Percentiles rank a stretch among this genome's conserved stretches.
phyloP scores from a whole-genome alignment of 2,888 invertebrate genomes.

The Hanleya hanleyi region DNA sequence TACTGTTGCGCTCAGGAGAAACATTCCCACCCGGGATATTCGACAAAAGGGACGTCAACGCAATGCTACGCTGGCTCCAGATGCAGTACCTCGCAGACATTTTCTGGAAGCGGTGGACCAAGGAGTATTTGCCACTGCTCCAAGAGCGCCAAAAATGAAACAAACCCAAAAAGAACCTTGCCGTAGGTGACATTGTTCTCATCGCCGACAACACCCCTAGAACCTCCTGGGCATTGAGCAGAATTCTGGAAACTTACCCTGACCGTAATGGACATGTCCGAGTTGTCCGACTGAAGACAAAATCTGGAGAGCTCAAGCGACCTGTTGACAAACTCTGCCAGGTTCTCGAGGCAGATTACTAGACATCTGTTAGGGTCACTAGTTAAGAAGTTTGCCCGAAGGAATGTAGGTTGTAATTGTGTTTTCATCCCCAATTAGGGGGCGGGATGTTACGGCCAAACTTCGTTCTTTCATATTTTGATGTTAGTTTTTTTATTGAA shows the following conservation, averaged over 20 bases:
- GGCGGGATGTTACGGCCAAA: no score
- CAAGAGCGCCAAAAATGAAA: conserved; percentile 36
- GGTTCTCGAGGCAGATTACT: no score
- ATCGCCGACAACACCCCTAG: conserved; percentile 35
- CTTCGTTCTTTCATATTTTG: no score
- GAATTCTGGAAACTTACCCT: neutral
- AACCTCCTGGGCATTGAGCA: conserved; percentile 32
- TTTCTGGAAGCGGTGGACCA: conserved; percentile 44
- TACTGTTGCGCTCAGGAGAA: conserved; percentile 10
- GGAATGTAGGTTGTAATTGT: no score
- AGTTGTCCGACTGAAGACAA: no score
- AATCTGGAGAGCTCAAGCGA: no score
- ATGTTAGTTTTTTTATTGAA: no score
- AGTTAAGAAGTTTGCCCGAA: no score
- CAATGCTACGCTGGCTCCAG: conserved; percentile 37
- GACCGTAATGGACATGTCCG: neutral
- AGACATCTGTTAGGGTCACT: no score
- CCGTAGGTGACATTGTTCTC: conserved; percentile 41
- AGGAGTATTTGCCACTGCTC: conserved; percentile 34
- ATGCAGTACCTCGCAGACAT: conserved; percentile 37
- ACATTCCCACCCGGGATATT: conserved; percentile 40
- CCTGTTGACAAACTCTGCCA: no score
- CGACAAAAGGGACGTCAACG: no score
- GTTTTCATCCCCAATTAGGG: no score
- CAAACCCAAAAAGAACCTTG: conserved; percentile 18